These are phyloP conservation scores for Himalopsyche japonica DNA, from an alignment of 2,888 invertebrate species.

Conservation along the genomic window DNA sequence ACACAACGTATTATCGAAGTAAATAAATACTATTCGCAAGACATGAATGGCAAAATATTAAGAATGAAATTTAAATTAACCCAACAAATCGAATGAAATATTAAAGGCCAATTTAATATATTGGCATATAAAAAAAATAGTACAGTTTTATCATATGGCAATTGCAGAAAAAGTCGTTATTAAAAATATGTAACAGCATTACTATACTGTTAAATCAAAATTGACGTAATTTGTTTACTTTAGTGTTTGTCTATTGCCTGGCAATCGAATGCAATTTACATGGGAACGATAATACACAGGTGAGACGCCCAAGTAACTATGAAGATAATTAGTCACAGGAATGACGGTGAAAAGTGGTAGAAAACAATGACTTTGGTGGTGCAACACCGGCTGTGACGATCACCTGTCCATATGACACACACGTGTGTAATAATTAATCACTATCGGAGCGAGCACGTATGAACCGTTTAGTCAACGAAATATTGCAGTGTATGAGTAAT, in stretches of 20 bases:
- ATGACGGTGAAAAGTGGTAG: neutral
- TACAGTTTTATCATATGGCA: too few species aligned
- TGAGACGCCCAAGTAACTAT: constrained; percentile 18
- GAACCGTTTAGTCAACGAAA: neutral
- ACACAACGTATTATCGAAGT: neutral
- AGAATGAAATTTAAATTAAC: too few species aligned
- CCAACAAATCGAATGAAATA: too few species aligned
- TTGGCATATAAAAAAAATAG: too few species aligned
- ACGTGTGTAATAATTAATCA: neutral
- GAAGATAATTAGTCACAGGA: constrained; percentile 18
- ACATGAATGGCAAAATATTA: neutral
- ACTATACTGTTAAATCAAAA: neutral
- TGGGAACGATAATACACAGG: neutral
- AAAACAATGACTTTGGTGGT: neutral
- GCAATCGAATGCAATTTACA: neutral
- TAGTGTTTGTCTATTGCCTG: neutral
- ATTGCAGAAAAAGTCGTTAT: too few species aligned
- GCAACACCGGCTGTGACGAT: neutral
- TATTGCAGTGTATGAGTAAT: neutral
- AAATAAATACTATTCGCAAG: neutral
- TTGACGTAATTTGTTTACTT: neutral
- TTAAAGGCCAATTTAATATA: too few species aligned
- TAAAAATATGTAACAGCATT: too few species aligned
- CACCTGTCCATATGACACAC: neutral
- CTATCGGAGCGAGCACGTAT: neutral